Conservation (phyloP, 2,797 vertebrate species). For the Micromesistius poutassou region DNA sequence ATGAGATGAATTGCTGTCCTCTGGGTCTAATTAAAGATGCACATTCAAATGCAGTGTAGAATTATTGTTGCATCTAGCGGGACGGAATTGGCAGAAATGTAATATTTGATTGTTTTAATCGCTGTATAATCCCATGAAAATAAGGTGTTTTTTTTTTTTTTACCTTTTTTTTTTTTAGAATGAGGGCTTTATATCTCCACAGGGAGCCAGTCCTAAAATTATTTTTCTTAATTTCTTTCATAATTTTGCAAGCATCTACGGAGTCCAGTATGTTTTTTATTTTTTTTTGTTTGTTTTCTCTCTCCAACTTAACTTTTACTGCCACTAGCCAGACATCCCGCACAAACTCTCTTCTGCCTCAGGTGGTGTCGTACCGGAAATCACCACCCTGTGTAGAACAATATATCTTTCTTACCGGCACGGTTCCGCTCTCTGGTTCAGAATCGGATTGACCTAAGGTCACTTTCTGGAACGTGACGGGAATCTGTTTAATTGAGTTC, state of each 20-base stretch:
- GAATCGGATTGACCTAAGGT: conserved; percentile 21
- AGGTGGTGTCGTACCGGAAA: not conserved
- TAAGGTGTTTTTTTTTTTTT: too few species aligned
- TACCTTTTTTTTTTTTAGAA: too few species aligned
- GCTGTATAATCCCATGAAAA: too few species aligned
- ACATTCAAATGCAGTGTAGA: too few species aligned
- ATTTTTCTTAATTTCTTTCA: too few species aligned
- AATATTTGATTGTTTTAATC: too few species aligned
- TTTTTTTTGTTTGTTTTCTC: not conserved
- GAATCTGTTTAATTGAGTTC: conserved; percentile 50
- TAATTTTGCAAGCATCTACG: too few species aligned
- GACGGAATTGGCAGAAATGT: too few species aligned
- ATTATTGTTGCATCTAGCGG: too few species aligned
- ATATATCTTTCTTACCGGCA: not conserved
- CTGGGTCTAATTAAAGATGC: not conserved
- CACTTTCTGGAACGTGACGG: conserved; percentile 18
- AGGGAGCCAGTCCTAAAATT: too few species aligned
- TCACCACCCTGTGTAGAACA: not conserved
- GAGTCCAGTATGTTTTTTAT: too few species aligned
- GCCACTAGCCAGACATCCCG: not conserved
- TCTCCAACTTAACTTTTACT: not conserved
- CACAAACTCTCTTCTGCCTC: not conserved
- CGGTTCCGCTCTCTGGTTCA: conserved; percentile 3
- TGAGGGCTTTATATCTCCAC: too few species aligned
- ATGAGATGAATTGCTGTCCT: not conserved